Evolutionary conservation across 2,113 vertebrate species (phyloP).

Genomic region (Trematocara zebra): DNA sequence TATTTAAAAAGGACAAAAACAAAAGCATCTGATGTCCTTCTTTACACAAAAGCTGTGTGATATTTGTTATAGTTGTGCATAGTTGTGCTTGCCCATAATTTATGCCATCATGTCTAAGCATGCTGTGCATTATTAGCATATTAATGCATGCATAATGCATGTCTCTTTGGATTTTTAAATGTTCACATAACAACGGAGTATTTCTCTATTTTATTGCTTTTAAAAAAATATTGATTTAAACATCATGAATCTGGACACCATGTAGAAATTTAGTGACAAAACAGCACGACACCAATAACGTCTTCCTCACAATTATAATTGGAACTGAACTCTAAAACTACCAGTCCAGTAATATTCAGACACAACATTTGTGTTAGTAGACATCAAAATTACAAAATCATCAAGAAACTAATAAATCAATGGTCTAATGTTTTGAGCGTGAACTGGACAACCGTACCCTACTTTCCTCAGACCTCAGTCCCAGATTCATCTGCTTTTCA

Average conservation of each 20-base stretch:
- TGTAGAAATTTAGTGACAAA: not conserved
- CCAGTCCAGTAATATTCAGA: not conserved
- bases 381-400: not conserved
- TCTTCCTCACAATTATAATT: not conserved
- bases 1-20: not conserved
- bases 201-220: not conserved
- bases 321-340: not conserved
- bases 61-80: not conserved
- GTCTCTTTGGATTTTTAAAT: not conserved
- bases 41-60: not conserved
- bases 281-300: not conserved
- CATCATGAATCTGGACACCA: not conserved
- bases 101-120: not conserved
- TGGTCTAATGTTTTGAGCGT: not conserved
- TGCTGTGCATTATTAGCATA: not conserved
- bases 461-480: not conserved
- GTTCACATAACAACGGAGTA: fast-evolving
- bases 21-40: not conserved
- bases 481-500: not conserved
- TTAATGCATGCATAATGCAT: not conserved
- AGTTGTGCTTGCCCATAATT: not conserved
- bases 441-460: not conserved
- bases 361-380: not conserved
- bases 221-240: not conserved
- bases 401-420: not conserved